Percentiles rank a stretch among this genome's conserved stretches.
These are phyloP conservation scores for Himalopsyche anomala DNA, from an alignment of 2,888 invertebrate species.

Conservation along the genomic window DNA sequence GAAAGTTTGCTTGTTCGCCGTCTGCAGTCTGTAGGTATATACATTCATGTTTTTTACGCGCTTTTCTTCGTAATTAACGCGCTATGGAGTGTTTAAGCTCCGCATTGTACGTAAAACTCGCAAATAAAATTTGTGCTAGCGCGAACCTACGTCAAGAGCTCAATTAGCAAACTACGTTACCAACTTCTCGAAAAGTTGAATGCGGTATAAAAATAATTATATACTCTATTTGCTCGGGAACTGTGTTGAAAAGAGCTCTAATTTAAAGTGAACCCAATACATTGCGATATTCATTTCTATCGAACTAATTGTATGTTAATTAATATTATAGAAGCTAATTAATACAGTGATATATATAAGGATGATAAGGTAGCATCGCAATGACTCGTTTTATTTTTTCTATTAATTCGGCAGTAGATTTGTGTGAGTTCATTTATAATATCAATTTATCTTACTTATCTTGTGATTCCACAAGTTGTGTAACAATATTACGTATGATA, in stretches of 20 bases:
- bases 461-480: no score
- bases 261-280: background rate
- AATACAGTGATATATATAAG: no score
- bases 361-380: no score
- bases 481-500: no score
- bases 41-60: constrained; percentile 55
- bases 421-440: no score
- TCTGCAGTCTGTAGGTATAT: background rate
- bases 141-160: constrained; percentile 51
- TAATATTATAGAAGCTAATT: no score
- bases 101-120: constrained; percentile 43
- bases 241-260: constrained; percentile 36
- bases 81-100: constrained; percentile 40
- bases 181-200: constrained; percentile 58
- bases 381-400: no score
- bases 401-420: no score
- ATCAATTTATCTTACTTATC: no score
- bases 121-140: constrained; percentile 44
- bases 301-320: no score
- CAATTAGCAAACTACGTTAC: constrained; percentile 64
- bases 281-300: background rate
- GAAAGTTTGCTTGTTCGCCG: constrained; percentile 54
- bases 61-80: constrained; percentile 63
- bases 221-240: constrained; percentile 54
- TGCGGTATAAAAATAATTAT: constrained; percentile 57